A percentile compares a stretch with the other conserved stretches of the same genome.
Evolutionary conservation across 92 coral and sea anemone species (phyloP).

Genomic region (Pocillopora meandrina): DNA sequence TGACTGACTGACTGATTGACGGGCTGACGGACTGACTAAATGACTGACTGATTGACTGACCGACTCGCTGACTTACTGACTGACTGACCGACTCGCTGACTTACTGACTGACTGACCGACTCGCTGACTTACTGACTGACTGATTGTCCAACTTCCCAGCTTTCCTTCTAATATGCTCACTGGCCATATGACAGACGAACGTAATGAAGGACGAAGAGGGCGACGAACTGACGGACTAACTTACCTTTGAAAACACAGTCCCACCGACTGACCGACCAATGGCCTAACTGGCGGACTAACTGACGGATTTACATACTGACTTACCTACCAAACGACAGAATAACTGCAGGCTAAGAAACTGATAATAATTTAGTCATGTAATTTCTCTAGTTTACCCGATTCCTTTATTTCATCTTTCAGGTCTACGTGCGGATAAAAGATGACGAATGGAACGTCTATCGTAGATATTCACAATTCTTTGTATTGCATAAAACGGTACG

Average conservation of each 20-base stretch:
- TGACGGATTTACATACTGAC: too few species aligned
- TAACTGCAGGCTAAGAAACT: too few species aligned
- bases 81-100: background rate
- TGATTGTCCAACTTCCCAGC: too few species aligned
- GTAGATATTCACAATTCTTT: conserved; percentile 95
- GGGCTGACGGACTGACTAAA: background rate
- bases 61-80: background rate
- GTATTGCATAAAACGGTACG: conserved; percentile 86
- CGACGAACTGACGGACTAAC: too few species aligned
- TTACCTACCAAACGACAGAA: too few species aligned
- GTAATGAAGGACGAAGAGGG: too few species aligned
- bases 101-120: background rate
- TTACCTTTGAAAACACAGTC: too few species aligned
- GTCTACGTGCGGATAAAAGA: conserved; percentile 94
- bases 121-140: background rate
- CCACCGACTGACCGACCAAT: too few species aligned
- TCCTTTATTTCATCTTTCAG: conserved; percentile 32
- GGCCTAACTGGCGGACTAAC: too few species aligned
- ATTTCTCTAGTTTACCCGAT: background rate
- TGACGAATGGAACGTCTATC: conserved; percentile 98
- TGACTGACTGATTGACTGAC: background rate
- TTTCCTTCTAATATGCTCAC: too few species aligned
- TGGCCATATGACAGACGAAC: too few species aligned
- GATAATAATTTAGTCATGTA: background rate
- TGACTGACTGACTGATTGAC: too few species aligned